phyloP scores from a whole-genome alignment of 2,113 vertebrate genomes.

The Jaculus jaculus region DNA sequence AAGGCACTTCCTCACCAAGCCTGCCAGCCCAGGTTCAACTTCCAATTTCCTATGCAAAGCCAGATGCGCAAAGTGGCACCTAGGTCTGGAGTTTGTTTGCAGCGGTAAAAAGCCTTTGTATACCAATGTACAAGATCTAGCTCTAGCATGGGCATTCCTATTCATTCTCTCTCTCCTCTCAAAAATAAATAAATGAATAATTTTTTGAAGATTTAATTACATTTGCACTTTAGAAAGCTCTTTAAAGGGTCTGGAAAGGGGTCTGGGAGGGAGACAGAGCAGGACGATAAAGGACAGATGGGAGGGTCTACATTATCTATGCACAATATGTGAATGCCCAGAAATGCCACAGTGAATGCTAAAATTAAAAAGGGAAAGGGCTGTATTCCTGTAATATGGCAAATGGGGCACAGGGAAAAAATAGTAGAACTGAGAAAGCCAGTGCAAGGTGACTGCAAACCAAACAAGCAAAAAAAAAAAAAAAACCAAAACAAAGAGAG shows the following conservation, averaged over 20 bases:
- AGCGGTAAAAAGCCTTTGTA: too few species aligned
- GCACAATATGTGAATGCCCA: not conserved
- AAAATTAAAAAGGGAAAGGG: not conserved
- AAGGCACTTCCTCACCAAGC: too few species aligned
- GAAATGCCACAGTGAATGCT: not conserved
- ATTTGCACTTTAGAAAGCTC: slow-evolving; percentile 19
- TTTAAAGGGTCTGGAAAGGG: not conserved
- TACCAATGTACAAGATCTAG: too few species aligned
- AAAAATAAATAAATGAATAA: too few species aligned
- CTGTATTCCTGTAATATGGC: slow-evolving; percentile 20
- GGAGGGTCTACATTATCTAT: not conserved
- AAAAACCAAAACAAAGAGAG: too few species aligned
- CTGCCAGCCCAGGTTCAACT: too few species aligned
- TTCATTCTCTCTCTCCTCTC: too few species aligned
- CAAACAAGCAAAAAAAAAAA: slow-evolving; percentile 26
- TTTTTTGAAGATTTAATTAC: too few species aligned
- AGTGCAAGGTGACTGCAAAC: not conserved
- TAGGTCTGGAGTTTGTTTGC: too few species aligned
- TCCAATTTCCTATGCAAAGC: too few species aligned
- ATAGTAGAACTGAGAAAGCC: not conserved
- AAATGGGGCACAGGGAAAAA: slow-evolving; percentile 25
- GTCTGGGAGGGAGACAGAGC: not conserved
- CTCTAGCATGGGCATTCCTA: too few species aligned
- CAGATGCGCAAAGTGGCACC: too few species aligned
- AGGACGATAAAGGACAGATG: not conserved